Conservation (phyloP, 2,888 invertebrate species). For the Hyalella azteca region DNA sequence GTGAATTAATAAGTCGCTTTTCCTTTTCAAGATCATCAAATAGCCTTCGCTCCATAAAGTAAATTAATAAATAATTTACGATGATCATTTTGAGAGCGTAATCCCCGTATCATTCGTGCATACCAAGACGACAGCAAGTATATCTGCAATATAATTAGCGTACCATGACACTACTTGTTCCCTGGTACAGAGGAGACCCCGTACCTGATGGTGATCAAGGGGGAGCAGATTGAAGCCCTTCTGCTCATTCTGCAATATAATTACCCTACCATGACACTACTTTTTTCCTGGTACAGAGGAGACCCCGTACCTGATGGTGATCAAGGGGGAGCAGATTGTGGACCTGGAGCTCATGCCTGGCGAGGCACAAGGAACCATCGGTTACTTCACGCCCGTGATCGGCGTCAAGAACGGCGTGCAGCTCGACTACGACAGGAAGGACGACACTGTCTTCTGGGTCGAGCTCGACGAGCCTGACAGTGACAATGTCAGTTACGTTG, state of each 20-base stretch:
- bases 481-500: conserved; percentile 70
- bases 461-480: conserved; percentile 76
- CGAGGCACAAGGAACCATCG: conserved; percentile 69
- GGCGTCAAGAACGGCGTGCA: conserved; percentile 87
- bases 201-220: conserved; percentile 87
- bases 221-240: conserved; percentile 86
- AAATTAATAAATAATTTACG: no score
- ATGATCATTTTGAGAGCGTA: no score
- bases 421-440: conserved; percentile 88
- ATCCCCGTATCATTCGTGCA: no score
- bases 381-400: conserved; percentile 84
- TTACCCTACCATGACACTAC: not conserved
- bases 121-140: no score
- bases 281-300: conserved; percentile 70
- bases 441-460: conserved; percentile 85
- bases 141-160: no score
- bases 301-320: conserved; percentile 84
- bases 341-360: conserved; percentile 77
- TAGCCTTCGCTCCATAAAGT: no score
- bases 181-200: conserved; percentile 75
- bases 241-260: conserved; percentile 71
- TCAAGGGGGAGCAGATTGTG: conserved; percentile 87
- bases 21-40: no score
- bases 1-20: no score
- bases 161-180: no score